Evolutionary conservation across 2,113 vertebrate species (phyloP).

Genomic region (Anguilla japonica): DNA sequence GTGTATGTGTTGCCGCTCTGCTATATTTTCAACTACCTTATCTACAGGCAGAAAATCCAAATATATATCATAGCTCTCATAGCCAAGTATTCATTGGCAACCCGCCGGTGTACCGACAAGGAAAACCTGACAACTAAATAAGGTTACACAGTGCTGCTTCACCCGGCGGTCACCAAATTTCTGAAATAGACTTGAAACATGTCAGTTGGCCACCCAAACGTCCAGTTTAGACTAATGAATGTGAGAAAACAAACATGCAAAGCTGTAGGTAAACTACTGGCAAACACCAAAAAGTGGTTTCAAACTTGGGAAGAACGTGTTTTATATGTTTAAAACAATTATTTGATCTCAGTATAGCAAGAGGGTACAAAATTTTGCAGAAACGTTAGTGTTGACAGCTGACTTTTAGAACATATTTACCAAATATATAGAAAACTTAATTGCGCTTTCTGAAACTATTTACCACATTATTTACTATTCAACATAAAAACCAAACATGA

Average conservation of each 20-base stretch:
- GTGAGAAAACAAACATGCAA: too few species aligned
- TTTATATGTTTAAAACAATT: too few species aligned
- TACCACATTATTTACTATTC: too few species aligned
- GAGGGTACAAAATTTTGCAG: too few species aligned
- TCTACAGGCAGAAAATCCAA: slow-evolving; percentile 52
- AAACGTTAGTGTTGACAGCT: too few species aligned
- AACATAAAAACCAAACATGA: neutral
- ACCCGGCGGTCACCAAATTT: slow-evolving; percentile 42
- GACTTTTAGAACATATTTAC: too few species aligned
- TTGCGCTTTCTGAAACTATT: too few species aligned
- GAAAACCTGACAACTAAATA: slow-evolving; percentile 50
- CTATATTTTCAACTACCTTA: slow-evolving; percentile 53
- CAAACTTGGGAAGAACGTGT: neutral
- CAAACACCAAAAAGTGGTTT: neutral
- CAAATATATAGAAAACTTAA: too few species aligned
- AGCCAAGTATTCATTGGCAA: slow-evolving; percentile 43
- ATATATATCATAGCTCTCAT: slow-evolving; percentile 53
- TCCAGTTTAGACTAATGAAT: neutral
- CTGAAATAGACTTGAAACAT: slow-evolving; percentile 41
- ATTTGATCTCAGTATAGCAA: too few species aligned
- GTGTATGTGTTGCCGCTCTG: slow-evolving; percentile 33
- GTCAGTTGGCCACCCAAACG: slow-evolving; percentile 24
- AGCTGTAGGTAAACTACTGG: neutral
- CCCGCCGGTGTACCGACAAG: slow-evolving; percentile 40
- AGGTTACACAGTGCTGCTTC: slow-evolving; percentile 39